Percentiles rank a stretch among this genome's conserved stretches.
These are phyloP conservation scores for Mustelus asterias DNA, from an alignment of 2,113 vertebrate species.

Conservation along the genomic window DNA sequence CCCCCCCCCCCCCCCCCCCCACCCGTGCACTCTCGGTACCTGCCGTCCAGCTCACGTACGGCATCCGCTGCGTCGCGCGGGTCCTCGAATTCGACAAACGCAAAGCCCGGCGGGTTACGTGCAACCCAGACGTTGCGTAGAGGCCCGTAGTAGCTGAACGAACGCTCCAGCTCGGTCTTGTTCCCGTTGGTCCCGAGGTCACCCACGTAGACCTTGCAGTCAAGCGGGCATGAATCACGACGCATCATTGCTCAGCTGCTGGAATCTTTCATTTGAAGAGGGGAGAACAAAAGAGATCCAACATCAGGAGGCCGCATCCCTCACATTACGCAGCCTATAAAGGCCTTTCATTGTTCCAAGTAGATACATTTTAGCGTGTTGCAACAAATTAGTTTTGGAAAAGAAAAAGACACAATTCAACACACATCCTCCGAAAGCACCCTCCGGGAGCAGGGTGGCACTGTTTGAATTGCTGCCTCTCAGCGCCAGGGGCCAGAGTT, in stretches of 20 bases:
- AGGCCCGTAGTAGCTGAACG: conserved; percentile 39
- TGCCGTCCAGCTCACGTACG: conserved; percentile 37
- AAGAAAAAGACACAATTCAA: background rate
- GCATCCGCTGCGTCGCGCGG: conserved; percentile 37
- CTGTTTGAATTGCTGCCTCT: too few relatives aligned
- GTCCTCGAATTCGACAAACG: conserved; percentile 38
- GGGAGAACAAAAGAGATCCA: background rate
- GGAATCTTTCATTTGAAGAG: background rate
- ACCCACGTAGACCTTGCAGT: conserved; percentile 40
- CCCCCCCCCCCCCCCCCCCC: background rate
- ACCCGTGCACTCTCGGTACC: background rate
- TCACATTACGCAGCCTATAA: background rate
- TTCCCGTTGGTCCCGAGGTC: conserved; percentile 39
- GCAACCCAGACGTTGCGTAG: conserved; percentile 38
- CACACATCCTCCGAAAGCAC: background rate
- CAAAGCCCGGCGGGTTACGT: conserved; percentile 38
- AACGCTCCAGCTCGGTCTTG: conserved; percentile 37
- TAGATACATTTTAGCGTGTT: background rate
- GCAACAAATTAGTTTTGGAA: background rate
- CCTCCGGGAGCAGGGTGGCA: too few relatives aligned
- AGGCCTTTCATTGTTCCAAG: background rate
- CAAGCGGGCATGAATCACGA: conserved; percentile 28
- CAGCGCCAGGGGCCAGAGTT: too few relatives aligned
- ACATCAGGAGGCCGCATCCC: background rate
- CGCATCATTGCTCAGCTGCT: background rate